Percentiles rank a stretch among this genome's conserved stretches.
These are phyloP conservation scores for Genyomyrus donnyi DNA, from an alignment of 2,113 vertebrate genomes.

Conservation along the genomic window DNA sequence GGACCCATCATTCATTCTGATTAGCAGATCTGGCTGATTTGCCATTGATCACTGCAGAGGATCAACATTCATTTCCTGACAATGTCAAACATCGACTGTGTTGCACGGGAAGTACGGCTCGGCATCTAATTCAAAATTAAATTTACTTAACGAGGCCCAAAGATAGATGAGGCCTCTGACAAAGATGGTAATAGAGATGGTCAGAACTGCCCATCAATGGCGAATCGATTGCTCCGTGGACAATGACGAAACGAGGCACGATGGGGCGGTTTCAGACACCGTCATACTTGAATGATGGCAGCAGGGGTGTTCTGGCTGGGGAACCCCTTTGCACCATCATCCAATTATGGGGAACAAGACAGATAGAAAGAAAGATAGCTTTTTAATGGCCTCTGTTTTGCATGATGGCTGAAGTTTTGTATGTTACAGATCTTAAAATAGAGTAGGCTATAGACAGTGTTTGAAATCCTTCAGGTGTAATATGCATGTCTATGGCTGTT, in stretches of 20 bases:
- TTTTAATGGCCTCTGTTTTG: neutral
- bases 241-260: neutral
- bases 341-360: neutral
- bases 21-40: neutral
- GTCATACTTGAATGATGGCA: neutral
- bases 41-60: neutral
- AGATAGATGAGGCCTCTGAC: neutral
- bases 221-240: neutral
- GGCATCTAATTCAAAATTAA: conserved; percentile 7
- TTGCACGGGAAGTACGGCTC: neutral
- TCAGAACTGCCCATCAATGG: neutral
- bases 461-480: neutral
- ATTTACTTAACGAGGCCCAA: neutral
- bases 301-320: neutral
- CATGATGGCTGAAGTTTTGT: neutral
- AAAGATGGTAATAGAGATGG: conserved; percentile 1
- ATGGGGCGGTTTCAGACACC: neutral
- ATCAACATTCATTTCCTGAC: conserved; percentile 5
- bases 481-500: neutral
- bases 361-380: neutral
- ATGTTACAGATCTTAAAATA: neutral
- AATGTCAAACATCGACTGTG: neutral
- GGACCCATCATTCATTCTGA: neutral
- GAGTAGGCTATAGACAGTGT: neutral
- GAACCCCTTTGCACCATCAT: neutral